Evolutionary conservation across 2,888 invertebrate species (phyloP).

Genomic region (Metallyticus violacea): DNA sequence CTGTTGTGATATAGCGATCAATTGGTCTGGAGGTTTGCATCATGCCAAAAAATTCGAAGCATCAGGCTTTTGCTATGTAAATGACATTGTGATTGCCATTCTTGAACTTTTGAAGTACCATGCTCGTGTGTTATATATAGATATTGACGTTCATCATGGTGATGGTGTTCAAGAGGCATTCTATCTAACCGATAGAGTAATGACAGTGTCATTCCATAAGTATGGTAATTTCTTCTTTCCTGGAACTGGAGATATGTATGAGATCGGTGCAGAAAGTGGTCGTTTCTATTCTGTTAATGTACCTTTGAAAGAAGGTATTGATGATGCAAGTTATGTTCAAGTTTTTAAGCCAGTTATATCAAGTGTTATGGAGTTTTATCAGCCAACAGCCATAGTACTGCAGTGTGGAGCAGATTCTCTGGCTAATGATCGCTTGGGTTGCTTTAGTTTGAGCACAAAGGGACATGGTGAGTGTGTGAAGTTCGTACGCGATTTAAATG

Average conservation of each 20-base stretch:
- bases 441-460: constrained; percentile 91
- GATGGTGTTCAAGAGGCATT: constrained; percentile 98
- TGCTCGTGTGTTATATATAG: constrained; percentile 92
- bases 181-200: constrained; percentile 94
- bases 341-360: constrained; percentile 93
- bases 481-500: constrained; percentile 87
- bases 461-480: constrained; percentile 98
- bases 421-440: constrained; percentile 91
- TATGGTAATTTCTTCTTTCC: constrained; percentile 98
- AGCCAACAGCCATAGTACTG: constrained; percentile 93
- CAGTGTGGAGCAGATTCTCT: constrained; percentile 98
- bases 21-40: constrained; percentile 98
- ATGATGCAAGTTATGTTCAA: constrained; percentile 88
- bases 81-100: constrained; percentile 97
- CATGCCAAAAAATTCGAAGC: constrained; percentile 99
- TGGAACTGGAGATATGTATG: constrained; percentile 98
- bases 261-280: constrained; percentile 94
- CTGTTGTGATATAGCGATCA: constrained; percentile 94
- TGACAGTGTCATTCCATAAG: constrained; percentile 99
- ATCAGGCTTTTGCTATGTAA: constrained; percentile 98
- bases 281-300: constrained; percentile 98
- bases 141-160: constrained; percentile 98
- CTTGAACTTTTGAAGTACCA: constrained; percentile 92
- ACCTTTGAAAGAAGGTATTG: constrained; percentile 95
- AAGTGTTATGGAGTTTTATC: constrained; percentile 93